Percentiles rank a stretch among this genome's conserved stretches.
phyloP scores from a whole-genome alignment of 2,888 invertebrate species.

The Synanthedon tipuliformis region DNA sequence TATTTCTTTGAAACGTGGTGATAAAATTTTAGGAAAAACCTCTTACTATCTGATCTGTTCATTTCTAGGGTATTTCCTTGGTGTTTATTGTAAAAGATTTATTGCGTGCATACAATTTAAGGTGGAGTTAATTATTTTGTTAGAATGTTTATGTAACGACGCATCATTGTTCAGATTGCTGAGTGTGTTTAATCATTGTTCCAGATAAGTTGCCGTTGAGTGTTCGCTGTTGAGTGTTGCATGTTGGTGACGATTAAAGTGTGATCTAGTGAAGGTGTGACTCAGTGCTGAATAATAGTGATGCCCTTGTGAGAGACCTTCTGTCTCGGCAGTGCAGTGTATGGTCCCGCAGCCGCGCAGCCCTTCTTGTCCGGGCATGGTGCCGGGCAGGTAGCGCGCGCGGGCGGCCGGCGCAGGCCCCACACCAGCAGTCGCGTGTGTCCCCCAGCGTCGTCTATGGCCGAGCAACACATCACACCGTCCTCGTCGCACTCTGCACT shows the following conservation, averaged over 20 bases:
- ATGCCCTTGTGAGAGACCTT: neutral
- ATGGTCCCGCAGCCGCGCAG: slow-evolving; percentile 50
- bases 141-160: slow-evolving; percentile 64
- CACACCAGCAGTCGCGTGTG: slow-evolving; percentile 70
- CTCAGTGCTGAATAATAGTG: neutral
- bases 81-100: slow-evolving; percentile 2
- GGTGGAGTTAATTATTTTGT: slow-evolving; percentile 38
- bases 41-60: slow-evolving; percentile 10
- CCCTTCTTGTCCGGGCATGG: slow-evolving; percentile 65
- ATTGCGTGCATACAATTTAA: slow-evolving; percentile 5
- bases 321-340: slow-evolving; percentile 25
- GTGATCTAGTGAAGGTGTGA: slow-evolving; percentile 24
- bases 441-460: slow-evolving; percentile 89
- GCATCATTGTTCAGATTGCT: slow-evolving; percentile 51
- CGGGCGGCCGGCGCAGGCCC: slow-evolving; percentile 70
- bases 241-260: slow-evolving; percentile 22
- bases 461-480: slow-evolving; percentile 87
- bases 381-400: slow-evolving; percentile 70
- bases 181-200: slow-evolving; percentile 57
- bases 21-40: slow-evolving; percentile 17
- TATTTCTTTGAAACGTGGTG: slow-evolving; percentile 46
- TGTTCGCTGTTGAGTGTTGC: slow-evolving; percentile 20
- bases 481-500: slow-evolving; percentile 77
- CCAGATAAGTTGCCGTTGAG: slow-evolving; percentile 45
- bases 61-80: slow-evolving; percentile 1